These are phyloP conservation scores for Operophtera brumata DNA, from an alignment of 2,888 invertebrate genomes.

Conservation along the genomic window DNA sequence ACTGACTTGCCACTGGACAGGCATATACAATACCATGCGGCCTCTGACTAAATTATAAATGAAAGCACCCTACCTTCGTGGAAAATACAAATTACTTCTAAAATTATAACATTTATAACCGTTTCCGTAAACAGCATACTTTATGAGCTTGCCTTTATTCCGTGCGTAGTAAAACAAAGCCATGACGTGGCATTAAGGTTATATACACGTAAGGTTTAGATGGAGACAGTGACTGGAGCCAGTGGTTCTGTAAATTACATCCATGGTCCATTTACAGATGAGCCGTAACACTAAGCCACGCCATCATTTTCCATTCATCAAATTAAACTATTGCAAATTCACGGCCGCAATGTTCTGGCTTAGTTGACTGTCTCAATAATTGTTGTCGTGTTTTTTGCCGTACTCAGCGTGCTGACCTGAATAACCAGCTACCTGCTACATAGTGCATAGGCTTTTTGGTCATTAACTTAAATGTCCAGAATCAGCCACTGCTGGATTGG, in stretches of 20 bases:
- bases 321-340: no score
- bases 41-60: background rate
- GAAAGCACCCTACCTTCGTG: background rate
- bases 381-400: no score
- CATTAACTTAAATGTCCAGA: background rate
- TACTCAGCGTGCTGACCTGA: background rate
- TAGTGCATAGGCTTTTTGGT: background rate
- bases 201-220: background rate
- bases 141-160: constrained; percentile 25
- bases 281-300: no score
- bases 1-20: no score
- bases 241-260: background rate
- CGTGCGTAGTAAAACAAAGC: constrained; percentile 22
- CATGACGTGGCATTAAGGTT: constrained; percentile 1
- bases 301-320: no score
- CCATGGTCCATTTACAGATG: background rate
- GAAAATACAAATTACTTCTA: background rate
- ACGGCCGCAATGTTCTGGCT: no score
- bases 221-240: background rate
- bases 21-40: background rate
- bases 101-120: constrained; percentile 17
- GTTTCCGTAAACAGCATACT: constrained; percentile 28
- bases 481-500: background rate
- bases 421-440: no score
- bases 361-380: no score